phyloP scores from a whole-genome alignment of 2,797 vertebrate species.

The Emydoidea blandingii region DNA sequence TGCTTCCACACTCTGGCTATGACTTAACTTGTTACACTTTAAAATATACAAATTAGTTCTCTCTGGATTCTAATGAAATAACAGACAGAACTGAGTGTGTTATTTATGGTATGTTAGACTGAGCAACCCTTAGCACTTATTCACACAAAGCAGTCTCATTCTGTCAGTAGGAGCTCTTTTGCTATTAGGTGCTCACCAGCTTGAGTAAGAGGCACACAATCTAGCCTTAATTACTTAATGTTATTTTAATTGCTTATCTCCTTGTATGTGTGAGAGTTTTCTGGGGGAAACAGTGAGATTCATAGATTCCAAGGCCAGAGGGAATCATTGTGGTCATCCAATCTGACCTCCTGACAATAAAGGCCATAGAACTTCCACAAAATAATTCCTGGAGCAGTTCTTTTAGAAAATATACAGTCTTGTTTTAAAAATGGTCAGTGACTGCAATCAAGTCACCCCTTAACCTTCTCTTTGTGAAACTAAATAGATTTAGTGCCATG shows the following conservation, averaged over 20 bases:
- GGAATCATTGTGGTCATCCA: background rate
- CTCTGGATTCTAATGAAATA: background rate
- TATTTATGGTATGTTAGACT: background rate
- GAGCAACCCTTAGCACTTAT: background rate
- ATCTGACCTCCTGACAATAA: background rate
- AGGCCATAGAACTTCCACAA: background rate
- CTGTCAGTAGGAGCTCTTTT: background rate
- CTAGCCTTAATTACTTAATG: background rate
- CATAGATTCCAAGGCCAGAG: background rate
- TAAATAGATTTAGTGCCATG: too few species aligned
- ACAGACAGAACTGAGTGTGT: background rate
- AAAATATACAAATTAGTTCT: background rate
- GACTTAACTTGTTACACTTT: background rate
- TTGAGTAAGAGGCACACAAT: background rate
- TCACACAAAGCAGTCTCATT: background rate
- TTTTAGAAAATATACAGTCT: background rate
- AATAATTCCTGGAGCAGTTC: background rate
- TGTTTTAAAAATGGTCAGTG: background rate
- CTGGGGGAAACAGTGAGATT: background rate
- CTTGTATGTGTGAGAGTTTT: rapidly evolving
- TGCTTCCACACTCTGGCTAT: background rate
- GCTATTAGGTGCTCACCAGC: background rate
- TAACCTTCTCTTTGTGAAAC: too few species aligned
- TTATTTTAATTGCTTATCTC: background rate
- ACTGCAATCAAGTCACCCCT: too few species aligned